Percentiles rank a stretch among this genome's conserved stretches.
These are phyloP conservation scores for Dastarcus helophoroides DNA, from an alignment of 2,888 invertebrate species.

Conservation along the genomic window DNA sequence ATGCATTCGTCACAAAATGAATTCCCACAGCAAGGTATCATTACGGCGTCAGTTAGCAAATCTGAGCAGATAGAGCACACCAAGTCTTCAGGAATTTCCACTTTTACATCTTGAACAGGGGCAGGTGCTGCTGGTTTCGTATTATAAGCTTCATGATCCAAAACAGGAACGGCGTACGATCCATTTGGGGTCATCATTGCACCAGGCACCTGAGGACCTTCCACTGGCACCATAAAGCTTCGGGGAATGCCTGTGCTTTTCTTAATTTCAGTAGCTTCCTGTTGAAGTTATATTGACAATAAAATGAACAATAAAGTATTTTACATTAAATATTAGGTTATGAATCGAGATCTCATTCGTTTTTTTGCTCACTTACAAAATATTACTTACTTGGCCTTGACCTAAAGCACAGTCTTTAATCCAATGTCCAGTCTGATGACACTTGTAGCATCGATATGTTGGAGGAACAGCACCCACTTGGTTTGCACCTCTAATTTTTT, in stretches of 20 bases:
- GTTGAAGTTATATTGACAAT: constrained; percentile 11
- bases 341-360: background rate
- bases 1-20: constrained; percentile 99
- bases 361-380: background rate
- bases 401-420: constrained; percentile 87
- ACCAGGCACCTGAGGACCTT: constrained; percentile 76
- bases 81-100: constrained; percentile 82
- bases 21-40: constrained; percentile 97
- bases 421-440: constrained; percentile 94
- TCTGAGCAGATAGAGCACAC: constrained; percentile 88
- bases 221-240: constrained; percentile 92
- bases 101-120: constrained; percentile 42
- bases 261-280: constrained; percentile 68
- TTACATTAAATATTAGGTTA: background rate
- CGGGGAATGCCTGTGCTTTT: constrained; percentile 95
- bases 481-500: constrained; percentile 76
- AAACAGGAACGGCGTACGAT: constrained; percentile 76
- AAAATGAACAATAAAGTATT: background rate
- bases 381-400: constrained; percentile 40
- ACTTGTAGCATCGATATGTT: constrained; percentile 90
- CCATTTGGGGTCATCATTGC: constrained; percentile 85
- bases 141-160: constrained; percentile 78
- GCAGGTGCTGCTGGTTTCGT: constrained; percentile 43
- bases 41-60: constrained; percentile 87
- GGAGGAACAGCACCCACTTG: constrained; percentile 83